These are phyloP conservation scores for Sarcophilus harrisii DNA, from an alignment of 2,797 vertebrate species.

Conservation along the genomic window DNA sequence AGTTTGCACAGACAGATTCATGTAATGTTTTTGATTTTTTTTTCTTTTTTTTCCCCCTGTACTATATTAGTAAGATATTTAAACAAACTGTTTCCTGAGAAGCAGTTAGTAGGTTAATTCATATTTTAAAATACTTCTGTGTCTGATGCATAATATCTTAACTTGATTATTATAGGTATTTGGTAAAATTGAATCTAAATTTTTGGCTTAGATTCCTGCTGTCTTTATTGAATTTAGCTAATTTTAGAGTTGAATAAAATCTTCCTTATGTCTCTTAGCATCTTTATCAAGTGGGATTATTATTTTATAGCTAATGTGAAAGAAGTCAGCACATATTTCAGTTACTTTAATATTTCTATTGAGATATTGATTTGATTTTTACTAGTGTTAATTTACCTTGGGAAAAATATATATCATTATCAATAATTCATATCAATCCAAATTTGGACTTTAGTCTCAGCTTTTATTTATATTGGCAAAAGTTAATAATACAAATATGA, in stretches of 20 bases:
- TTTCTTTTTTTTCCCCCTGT: conserved; percentile 18
- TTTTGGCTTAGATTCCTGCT: neutral
- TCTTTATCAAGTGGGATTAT: neutral
- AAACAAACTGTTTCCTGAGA: conserved; percentile 34
- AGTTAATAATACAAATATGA: neutral
- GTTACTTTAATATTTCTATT: neutral
- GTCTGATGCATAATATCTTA: neutral
- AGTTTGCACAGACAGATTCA: conserved; percentile 4
- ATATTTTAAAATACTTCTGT: conserved; percentile 35
- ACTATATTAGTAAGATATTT: conserved; percentile 15
- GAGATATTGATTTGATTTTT: neutral
- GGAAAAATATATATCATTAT: neutral
- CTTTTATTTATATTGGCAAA: neutral
- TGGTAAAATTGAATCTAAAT: neutral
- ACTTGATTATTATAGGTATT: neutral
- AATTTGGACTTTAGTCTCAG: neutral
- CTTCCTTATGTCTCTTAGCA: neutral
- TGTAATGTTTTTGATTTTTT: conserved; percentile 32
- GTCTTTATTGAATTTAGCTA: neutral
- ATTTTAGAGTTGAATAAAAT: neutral
- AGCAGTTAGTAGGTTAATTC: conserved; percentile 21
- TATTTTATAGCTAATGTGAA: neutral
- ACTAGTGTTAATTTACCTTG: neutral
- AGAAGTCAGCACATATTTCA: neutral
- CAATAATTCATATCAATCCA: neutral